Conservation (phyloP, 1,140 invertebrate species). For the Scaptomyza pallida region DNA sequence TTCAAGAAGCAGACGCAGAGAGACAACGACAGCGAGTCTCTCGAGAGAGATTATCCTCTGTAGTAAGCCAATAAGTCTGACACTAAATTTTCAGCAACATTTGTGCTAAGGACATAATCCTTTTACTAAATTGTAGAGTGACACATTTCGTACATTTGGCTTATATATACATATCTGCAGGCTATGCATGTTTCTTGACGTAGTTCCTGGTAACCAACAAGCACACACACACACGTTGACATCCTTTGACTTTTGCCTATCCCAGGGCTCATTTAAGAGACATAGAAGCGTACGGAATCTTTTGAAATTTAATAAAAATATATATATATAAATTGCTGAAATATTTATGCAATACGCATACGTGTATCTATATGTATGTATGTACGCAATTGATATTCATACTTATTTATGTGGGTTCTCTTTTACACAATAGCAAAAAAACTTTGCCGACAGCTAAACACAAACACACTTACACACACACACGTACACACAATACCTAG, state of each 20-base stretch:
- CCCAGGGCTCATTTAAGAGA: neutral
- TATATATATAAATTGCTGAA: constrained; percentile 17
- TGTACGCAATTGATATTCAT: constrained; percentile 25
- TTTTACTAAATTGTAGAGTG: constrained; percentile 30
- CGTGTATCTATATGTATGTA: constrained; percentile 10
- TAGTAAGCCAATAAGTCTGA: constrained; percentile 25
- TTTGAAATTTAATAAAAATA: constrained; percentile 22
- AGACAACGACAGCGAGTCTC: neutral
- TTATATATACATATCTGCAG: constrained; percentile 5
- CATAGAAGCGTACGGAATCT: neutral
- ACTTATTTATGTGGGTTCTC: constrained; percentile 38
- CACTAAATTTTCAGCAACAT: constrained; percentile 7
- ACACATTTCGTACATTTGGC: constrained; percentile 7
- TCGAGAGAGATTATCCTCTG: constrained; percentile 24
- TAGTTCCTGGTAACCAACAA: neutral
- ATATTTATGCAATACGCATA: constrained; percentile 20
- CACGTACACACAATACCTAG: constrained; percentile 13
- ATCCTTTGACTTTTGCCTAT: neutral
- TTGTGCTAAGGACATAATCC: constrained; percentile 40
- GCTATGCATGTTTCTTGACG: neutral
- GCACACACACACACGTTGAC: constrained; percentile 1
- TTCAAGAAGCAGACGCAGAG: neutral
- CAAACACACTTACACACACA: constrained; percentile 24
- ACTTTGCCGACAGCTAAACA: constrained; percentile 62
- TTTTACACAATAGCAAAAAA: constrained; percentile 51